Evolutionary conservation across 2,888 invertebrate genomes (phyloP).

Genomic region (Trileptium ribeirensis): DNA sequence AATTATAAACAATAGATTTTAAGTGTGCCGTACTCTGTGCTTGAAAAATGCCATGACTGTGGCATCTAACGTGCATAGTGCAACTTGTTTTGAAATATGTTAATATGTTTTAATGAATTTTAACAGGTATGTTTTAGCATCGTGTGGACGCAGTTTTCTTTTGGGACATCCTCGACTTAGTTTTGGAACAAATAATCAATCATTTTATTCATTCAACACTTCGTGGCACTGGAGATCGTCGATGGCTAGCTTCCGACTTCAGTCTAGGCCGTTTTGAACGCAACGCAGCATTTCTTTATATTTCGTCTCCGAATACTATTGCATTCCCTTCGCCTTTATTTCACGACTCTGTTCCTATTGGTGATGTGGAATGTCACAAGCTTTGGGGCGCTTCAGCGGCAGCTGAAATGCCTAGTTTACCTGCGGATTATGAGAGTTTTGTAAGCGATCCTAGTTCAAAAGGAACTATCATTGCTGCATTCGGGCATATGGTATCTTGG

Average conservation of each 20-base stretch:
- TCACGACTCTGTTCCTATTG: neutral
- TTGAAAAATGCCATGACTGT: too few species aligned
- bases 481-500: constrained; percentile 39
- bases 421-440: constrained; percentile 30
- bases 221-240: neutral
- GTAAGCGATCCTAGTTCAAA: constrained; percentile 37
- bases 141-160: neutral
- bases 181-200: neutral
- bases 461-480: constrained; percentile 42
- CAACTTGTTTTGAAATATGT: too few species aligned
- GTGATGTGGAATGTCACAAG: neutral
- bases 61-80: too few species aligned
- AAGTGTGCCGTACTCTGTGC: too few species aligned
- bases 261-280: neutral
- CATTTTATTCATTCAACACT: neutral
- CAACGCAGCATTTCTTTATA: neutral
- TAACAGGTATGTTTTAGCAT: neutral
- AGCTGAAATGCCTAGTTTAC: neutral
- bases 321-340: neutral
- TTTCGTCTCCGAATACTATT: neutral
- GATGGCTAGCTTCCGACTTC: neutral
- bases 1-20: too few species aligned
- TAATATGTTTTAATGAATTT: too few species aligned
- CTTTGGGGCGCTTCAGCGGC: neutral
- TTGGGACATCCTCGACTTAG: neutral